phyloP scores from a whole-genome alignment of 2,113 vertebrate genomes.

The Meriones unguiculatus region DNA sequence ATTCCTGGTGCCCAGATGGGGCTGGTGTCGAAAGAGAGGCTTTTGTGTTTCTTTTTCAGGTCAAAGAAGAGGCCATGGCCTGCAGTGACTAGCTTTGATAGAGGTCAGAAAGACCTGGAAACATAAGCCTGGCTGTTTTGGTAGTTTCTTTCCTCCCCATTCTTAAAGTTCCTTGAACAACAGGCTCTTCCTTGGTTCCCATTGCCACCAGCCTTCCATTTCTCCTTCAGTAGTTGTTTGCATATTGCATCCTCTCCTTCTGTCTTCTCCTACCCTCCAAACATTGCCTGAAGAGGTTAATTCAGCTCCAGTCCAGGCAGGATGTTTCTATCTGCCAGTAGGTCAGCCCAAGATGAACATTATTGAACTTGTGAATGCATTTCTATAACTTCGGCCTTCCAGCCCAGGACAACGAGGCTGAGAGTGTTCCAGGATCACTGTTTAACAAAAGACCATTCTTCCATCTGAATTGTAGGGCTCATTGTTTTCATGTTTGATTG shows the following conservation, averaged over 20 bases:
- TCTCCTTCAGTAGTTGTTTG: background rate
- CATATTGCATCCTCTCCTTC: background rate
- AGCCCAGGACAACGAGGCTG: conserved; percentile 39
- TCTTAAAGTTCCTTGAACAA: background rate
- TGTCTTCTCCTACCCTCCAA: background rate
- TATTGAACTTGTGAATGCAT: conserved; percentile 66
- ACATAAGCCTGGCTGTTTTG: background rate
- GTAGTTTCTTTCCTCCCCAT: background rate
- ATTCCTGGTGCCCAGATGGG: background rate
- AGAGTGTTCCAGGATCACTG: conserved; percentile 55
- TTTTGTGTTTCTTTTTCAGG: background rate
- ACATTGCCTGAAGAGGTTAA: conserved; percentile 61
- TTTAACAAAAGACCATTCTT: conserved; percentile 67
- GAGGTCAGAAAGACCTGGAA: background rate
- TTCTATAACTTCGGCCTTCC: conserved; percentile 71
- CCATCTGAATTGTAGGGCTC: conserved; percentile 39
- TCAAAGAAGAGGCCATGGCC: too few species aligned
- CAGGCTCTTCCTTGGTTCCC: background rate
- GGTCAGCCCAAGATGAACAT: conserved; percentile 54
- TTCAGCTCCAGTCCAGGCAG: background rate
- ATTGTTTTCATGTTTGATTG: conserved; percentile 70
- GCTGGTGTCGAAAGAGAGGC: background rate
- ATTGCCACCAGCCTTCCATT: background rate
- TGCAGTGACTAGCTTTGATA: too few species aligned
- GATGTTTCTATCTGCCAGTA: conserved; percentile 2